These are phyloP conservation scores for Dryocosmus kuriphilus DNA, from an alignment of 2,888 invertebrate species.

Conservation along the genomic window DNA sequence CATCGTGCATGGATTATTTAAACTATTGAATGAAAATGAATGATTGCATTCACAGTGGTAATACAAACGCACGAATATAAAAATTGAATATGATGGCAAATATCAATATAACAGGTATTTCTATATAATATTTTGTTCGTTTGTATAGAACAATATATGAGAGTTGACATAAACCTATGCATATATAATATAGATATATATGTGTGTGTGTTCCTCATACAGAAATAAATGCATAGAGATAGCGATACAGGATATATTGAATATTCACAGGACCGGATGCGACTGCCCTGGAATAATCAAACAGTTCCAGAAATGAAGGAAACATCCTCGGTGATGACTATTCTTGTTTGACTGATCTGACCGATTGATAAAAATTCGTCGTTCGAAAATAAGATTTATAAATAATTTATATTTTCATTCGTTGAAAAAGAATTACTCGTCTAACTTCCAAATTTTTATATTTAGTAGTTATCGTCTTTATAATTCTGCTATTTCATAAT, in stretches of 20 bases:
- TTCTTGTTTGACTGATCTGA: neutral
- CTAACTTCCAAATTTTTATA: too few species aligned
- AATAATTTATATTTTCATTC: neutral
- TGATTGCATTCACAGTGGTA: neutral
- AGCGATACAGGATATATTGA: slow-evolving; percentile 67
- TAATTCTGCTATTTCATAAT: too few species aligned
- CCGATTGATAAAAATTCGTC: slow-evolving; percentile 6
- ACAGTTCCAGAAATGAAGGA: slow-evolving; percentile 75
- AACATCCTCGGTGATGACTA: slow-evolving; percentile 59
- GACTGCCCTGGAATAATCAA: slow-evolving; percentile 70
- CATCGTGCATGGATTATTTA: slow-evolving; percentile 1
- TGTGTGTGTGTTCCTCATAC: neutral
- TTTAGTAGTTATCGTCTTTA: too few species aligned
- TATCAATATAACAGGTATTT: neutral
- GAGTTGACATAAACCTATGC: neutral
- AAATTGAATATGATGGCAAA: neutral
- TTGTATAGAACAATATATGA: neutral
- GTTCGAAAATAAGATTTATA: neutral
- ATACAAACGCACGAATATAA: neutral
- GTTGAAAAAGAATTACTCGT: neutral
- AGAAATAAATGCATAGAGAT: neutral
- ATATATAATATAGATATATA: neutral
- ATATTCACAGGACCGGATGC: slow-evolving; percentile 71
- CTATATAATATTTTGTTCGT: neutral
- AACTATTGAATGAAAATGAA: slow-evolving; percentile 28